A percentile compares a stretch with the other conserved stretches of the same genome.
Evolutionary conservation across 2,113 vertebrate species (phyloP).

Genomic region (Fukomys damarensis): DNA sequence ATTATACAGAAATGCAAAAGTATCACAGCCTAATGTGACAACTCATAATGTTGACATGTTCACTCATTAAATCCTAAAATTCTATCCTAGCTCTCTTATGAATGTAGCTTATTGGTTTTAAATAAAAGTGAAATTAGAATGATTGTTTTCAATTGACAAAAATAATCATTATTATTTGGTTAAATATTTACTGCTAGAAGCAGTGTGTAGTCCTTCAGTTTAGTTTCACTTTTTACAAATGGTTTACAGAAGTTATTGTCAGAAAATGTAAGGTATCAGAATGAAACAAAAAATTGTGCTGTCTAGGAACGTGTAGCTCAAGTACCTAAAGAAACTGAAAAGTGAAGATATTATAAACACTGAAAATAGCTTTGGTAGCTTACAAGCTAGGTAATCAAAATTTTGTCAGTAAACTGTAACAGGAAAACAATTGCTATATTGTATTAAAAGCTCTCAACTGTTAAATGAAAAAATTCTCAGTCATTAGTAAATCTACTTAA

Average conservation of each 20-base stretch:
- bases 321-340: background rate
- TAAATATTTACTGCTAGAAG: slow-evolving; percentile 18
- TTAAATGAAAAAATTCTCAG: background rate
- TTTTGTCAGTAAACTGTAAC: slow-evolving; percentile 16
- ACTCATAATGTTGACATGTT: background rate
- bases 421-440: slow-evolving; percentile 7
- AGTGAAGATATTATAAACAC: background rate
- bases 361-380: background rate
- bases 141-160: background rate
- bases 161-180: background rate
- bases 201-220: background rate
- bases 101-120: slow-evolving; percentile 22
- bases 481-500: background rate
- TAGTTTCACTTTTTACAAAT: background rate
- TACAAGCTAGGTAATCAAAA: background rate
- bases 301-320: background rate
- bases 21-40: background rate
- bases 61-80: background rate
- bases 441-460: background rate
- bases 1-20: background rate
- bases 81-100: background rate
- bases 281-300: background rate
- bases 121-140: slow-evolving; percentile 37
- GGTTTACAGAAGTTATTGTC: slow-evolving; percentile 24
- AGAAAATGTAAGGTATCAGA: background rate